These are phyloP conservation scores for Melanotaenia nigrans DNA, from an alignment of 2,797 vertebrate genomes.

Conservation along the genomic window DNA sequence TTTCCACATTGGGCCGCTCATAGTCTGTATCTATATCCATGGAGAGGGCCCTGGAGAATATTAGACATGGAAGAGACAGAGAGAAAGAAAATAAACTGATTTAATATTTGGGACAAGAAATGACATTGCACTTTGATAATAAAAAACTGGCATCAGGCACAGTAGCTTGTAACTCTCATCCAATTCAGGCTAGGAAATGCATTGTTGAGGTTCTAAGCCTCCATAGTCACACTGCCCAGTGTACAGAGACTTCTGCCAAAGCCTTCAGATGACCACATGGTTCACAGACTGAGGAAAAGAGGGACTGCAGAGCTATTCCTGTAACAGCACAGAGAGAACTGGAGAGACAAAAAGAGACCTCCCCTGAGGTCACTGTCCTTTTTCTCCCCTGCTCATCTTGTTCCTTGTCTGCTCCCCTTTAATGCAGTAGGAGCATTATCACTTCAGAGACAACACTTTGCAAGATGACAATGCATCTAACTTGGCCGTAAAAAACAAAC, in stretches of 20 bases:
- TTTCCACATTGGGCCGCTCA: slow-evolving; percentile 94
- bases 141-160: slow-evolving; percentile 14
- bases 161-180: slow-evolving; percentile 9
- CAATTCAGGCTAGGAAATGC: slow-evolving; percentile 23
- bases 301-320: slow-evolving; percentile 71
- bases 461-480: slow-evolving; percentile 18
- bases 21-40: slow-evolving; percentile 95
- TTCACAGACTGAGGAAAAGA: slow-evolving; percentile 62
- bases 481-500: background rate
- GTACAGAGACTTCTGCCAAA: slow-evolving; percentile 67
- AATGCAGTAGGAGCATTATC: slow-evolving; percentile 14
- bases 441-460: slow-evolving; percentile 9
- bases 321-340: slow-evolving; percentile 57
- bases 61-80: slow-evolving; percentile 13
- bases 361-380: slow-evolving; percentile 45
- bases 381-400: slow-evolving; percentile 26
- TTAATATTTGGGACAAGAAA: slow-evolving; percentile 40
- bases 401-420: slow-evolving; percentile 12
- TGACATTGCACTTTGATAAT: slow-evolving; percentile 43
- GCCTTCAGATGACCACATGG: slow-evolving; percentile 71
- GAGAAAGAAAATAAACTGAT: slow-evolving; percentile 35
- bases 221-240: slow-evolving; percentile 60
- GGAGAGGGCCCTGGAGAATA: slow-evolving; percentile 82
- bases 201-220: slow-evolving; percentile 56
- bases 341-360: slow-evolving; percentile 46